Evolutionary conservation across 2,888 invertebrate species (phyloP), one percentile per base, ranked within the genome.

Genomic region (Arrhopalites spinosus): DNA sequence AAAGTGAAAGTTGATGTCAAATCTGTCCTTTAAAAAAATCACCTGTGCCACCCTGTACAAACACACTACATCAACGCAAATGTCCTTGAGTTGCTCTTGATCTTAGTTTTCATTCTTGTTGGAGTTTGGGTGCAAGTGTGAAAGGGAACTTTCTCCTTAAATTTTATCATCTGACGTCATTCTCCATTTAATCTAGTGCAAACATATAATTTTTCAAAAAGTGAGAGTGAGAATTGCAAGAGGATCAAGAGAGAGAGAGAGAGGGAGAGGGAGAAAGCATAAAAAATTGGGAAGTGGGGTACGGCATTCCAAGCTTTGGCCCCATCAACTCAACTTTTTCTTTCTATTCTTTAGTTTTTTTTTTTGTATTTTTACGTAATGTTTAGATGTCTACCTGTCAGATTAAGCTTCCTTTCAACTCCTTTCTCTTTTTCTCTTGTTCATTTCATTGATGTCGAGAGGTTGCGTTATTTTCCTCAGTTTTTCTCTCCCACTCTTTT

Each of bases 391-490:
- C 66, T 25, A 66, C 7, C 73, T 66, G 73, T 66, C 66, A 73
- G 53, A 64, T 73, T 64, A 53, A 45, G 17, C 45, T 53, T 36
- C n/a, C 73, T 64, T 73, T 73, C 73, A 73, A 63, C 66, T 73
- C 73, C 47, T 50, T 17, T 69, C 20, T 29, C 30, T 29, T 36
- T 36, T 36, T 20, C 30, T 30, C 66, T 29, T 36, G 36, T 36
- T 36, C 36, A 36, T 36, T 36, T 36, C 36, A 36, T 36, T 36
- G 36, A 36, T 36, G 36, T 36, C 36, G 36, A 36, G 36, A 36
- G 36, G 36, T 11, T 36, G 36, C 11, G 36, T 36, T 5, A 8
- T 30, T 43, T 67, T 36, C 30, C 67, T 30, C 8, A 17, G 25
- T 29, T 23, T 43, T 47, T 43, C 45, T 68, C 68, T n/a, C 36